phyloP scores from a whole-genome alignment of 2,113 vertebrate genomes.

The Polypterus bichir region DNA sequence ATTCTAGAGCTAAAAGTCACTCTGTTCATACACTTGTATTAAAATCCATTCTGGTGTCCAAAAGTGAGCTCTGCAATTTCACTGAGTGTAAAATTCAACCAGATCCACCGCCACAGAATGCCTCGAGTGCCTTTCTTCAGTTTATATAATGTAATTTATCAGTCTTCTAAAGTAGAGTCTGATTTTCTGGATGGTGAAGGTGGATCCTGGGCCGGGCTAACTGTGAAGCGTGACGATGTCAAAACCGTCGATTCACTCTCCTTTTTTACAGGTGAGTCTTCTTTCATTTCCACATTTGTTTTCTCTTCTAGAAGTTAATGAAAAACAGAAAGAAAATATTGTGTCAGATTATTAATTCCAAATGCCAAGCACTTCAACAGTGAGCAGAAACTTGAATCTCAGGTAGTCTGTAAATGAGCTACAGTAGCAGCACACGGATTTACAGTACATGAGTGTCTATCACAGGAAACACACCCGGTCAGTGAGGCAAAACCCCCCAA shows the following conservation, averaged over 20 bases:
- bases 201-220: constrained; percentile 75
- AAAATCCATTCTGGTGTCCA: no score
- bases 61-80: no score
- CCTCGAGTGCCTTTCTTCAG: no score
- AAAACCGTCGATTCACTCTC: constrained; percentile 40
- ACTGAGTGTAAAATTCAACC: no score
- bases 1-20: no score
- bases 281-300: constrained; percentile 64
- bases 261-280: constrained; percentile 55
- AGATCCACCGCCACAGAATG: no score
- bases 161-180: no score
- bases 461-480: no score
- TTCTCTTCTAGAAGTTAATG: constrained; percentile 40
- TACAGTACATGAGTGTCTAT: no score
- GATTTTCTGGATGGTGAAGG: constrained; percentile 27
- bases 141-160: no score
- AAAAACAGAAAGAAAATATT: not conserved
- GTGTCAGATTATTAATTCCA: not conserved
- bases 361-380: constrained; percentile 8
- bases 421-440: no score
- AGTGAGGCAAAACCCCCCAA: not conserved
- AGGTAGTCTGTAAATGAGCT: not conserved
- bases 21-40: no score
- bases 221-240: constrained; percentile 75
- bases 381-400: not conserved